Evolutionary conservation across 2,797 vertebrate species (phyloP), one percentile per base, ranked within the genome.

Genomic region (Girardinus metallicus): DNA sequence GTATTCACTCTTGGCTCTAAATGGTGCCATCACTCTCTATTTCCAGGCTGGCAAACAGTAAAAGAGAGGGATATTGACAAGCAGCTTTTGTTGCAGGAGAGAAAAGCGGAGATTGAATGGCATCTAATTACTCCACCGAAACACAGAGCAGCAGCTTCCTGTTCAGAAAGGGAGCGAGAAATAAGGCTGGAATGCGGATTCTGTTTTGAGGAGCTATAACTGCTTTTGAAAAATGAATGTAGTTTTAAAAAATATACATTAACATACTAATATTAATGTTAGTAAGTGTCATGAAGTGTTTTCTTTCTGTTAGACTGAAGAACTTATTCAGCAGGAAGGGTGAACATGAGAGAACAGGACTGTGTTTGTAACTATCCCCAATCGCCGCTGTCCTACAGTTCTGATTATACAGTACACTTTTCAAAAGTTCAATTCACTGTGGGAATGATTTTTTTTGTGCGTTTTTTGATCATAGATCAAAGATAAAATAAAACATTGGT

Each of bases 11-110:
- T 85, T 83, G 85, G 83, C 89, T 89, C 85, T 87, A 87, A 87
- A 88, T 75, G 80, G 74, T 90, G 90, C 87, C 87, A 87, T 92
- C 89, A 85, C 80, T 86, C 85, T 86, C 84, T 89, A 88, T 93
- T 90, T 91, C 74, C 76, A 89, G 87, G 82, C 84, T 82, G 81
- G 83, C 7, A 3, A 89, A 85, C 83, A 82, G 87, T 78, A 68
- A 85, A 81, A 77, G 85, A 86, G 83, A 85, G 75, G 83, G 76
- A 86, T 85, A 86, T 76, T 87, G 90, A 91, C 85, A 86, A 79
- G 84, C 53, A 73, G 87, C 82, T 85, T 92, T 92, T 93, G 89
- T 89, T 78, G 83, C 75, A 74, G 79, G 80, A 84, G 83, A 83
- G 83, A 80, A 87, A 89, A 71, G 84, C 49, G 62, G 64, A 80